phyloP scores from a whole-genome alignment of 2,888 invertebrate genomes.

The Polydrusus cervinus region DNA sequence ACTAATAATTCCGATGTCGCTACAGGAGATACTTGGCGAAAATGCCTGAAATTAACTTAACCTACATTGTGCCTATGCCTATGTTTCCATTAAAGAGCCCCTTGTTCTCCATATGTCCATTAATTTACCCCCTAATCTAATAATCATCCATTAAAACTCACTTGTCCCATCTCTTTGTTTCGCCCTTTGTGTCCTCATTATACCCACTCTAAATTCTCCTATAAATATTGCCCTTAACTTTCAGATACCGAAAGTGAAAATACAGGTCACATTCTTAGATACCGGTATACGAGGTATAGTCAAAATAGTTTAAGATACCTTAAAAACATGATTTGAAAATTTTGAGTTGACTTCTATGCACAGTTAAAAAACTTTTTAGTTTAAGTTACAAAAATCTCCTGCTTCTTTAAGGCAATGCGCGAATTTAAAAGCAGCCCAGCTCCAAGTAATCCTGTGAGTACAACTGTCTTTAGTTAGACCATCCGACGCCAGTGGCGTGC shows the following conservation, averaged over 20 bases:
- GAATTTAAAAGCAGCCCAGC: no score
- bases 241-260: constrained; percentile 28
- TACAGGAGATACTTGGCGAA: no score
- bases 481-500: no score
- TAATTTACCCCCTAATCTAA: constrained; percentile 49
- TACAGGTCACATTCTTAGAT: constrained; percentile 35
- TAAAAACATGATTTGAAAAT: no score
- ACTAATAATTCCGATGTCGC: no score
- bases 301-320: neutral
- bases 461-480: no score
- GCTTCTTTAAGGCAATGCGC: no score
- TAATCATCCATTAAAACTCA: constrained; percentile 50
- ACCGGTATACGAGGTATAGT: constrained; percentile 1
- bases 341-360: no score
- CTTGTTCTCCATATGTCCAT: constrained; percentile 46
- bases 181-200: constrained; percentile 48
- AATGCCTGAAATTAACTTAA: no score
- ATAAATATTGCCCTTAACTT: constrained; percentile 46
- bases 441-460: no score
- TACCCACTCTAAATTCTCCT: constrained; percentile 44
- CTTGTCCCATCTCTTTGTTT: constrained; percentile 50
- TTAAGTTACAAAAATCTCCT: no score
- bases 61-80: neutral
- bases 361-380: neutral
- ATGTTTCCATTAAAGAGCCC: constrained; percentile 4